phyloP scores from a whole-genome alignment of 1,140 invertebrate species.

The Frieseomelitta varia region DNA sequence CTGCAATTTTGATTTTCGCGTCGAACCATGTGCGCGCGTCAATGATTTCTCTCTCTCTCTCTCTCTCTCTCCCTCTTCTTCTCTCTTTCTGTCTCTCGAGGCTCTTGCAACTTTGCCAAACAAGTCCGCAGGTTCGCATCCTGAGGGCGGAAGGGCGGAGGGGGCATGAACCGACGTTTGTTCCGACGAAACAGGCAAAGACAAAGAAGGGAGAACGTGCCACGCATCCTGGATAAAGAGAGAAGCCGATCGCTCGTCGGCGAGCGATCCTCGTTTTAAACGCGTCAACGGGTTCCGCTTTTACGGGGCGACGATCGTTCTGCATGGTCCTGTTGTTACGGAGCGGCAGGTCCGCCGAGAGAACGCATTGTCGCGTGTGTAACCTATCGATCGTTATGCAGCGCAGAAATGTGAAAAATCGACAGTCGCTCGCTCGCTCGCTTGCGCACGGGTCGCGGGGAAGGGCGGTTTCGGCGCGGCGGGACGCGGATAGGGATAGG shows the following conservation, averaged over 20 bases:
- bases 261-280: constrained; percentile 34
- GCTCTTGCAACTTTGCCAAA: background rate
- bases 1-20: constrained; percentile 28
- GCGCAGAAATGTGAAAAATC: constrained; percentile 57
- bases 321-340: background rate
- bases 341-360: constrained; percentile 8
- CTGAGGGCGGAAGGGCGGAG: too few species aligned
- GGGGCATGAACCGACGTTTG: background rate
- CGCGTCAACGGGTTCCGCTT: constrained; percentile 1
- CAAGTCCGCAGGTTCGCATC: background rate
- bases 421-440: constrained; percentile 3
- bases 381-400: constrained; percentile 56
- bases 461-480: background rate
- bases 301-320: background rate
- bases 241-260: background rate
- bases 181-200: background rate
- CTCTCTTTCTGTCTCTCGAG: too few species aligned
- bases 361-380: constrained; percentile 31
- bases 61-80: too few species aligned
- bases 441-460: too few species aligned
- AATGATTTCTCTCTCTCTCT: background rate
- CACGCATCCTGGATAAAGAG: background rate
- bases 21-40: background rate
- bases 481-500: constrained; percentile 6
- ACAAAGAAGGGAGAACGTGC: background rate